phyloP scores from a whole-genome alignment of 2,888 invertebrate species.

The Epistrophe grossulariae region DNA sequence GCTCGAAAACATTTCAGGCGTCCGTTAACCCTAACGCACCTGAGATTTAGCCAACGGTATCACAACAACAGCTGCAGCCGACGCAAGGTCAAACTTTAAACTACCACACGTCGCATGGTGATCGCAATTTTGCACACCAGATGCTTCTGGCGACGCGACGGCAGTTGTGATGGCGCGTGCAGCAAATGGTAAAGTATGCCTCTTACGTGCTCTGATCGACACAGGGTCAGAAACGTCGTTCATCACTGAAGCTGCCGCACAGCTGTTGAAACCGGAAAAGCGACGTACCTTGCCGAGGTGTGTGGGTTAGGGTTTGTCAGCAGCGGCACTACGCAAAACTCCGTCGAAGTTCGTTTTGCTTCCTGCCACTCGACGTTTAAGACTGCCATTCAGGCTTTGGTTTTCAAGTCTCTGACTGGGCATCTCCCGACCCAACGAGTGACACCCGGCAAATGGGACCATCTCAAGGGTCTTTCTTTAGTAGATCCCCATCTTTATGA shows the following conservation, averaged over 20 bases:
- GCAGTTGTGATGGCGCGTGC: background rate
- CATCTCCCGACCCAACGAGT: slow-evolving; percentile 28
- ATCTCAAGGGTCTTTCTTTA: slow-evolving; percentile 16
- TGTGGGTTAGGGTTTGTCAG: slow-evolving; percentile 42
- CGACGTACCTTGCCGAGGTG: slow-evolving; percentile 17
- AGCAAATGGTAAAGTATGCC: background rate
- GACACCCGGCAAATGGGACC: slow-evolving; percentile 21
- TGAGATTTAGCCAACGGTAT: background rate
- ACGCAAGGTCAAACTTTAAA: background rate
- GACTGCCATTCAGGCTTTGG: slow-evolving; percentile 34
- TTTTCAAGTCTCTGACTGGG: slow-evolving; percentile 40
- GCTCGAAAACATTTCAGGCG: background rate
- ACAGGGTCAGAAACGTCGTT: slow-evolving; percentile 17
- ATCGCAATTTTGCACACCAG: background rate
- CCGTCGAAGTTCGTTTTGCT: slow-evolving; percentile 15
- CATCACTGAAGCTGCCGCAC: background rate
- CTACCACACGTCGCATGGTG: background rate
- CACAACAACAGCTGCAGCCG: background rate
- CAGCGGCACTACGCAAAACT: slow-evolving; percentile 18
- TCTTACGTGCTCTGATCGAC: background rate
- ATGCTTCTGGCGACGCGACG: slow-evolving; percentile 12
- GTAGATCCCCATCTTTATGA: slow-evolving; percentile 1
- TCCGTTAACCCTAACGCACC: background rate
- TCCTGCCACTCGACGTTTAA: slow-evolving; percentile 29
- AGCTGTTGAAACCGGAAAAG: slow-evolving; percentile 8